Evolutionary conservation across 2,888 invertebrate genomes (phyloP).

Genomic region (Ecdyonurus torrentis): DNA sequence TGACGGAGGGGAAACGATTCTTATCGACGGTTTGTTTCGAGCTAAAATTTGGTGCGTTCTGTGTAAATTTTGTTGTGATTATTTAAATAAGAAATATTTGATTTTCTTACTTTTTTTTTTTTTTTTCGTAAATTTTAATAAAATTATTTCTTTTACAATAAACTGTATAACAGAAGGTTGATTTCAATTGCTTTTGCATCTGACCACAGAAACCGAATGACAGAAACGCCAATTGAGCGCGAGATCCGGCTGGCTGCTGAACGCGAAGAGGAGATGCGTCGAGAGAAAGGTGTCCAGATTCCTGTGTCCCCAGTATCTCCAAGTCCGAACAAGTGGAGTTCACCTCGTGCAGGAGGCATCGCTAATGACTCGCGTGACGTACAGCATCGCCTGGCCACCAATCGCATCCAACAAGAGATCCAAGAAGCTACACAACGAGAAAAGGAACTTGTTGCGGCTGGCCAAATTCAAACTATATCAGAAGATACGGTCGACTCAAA

Average conservation of each 20-base stretch:
- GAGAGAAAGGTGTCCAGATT: slow-evolving; percentile 14
- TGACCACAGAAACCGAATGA: slow-evolving; percentile 15
- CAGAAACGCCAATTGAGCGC: slow-evolving; percentile 33
- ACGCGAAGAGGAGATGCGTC: slow-evolving; percentile 30
- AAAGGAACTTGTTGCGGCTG: slow-evolving; percentile 54
- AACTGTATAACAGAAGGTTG: too few species aligned
- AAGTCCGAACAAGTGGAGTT: neutral
- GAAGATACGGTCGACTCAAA: slow-evolving; percentile 33
- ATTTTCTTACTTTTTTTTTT: too few species aligned
- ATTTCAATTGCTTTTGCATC: too few species aligned
- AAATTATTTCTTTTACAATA: too few species aligned
- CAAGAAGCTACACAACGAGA: slow-evolving; percentile 72
- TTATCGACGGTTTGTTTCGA: too few species aligned
- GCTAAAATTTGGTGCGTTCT: too few species aligned
- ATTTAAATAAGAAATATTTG: too few species aligned
- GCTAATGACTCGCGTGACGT: slow-evolving; percentile 10
- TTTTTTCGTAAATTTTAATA: too few species aligned
- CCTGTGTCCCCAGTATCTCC: neutral
- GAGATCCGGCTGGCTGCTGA: slow-evolving; percentile 32
- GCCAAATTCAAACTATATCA: slow-evolving; percentile 35
- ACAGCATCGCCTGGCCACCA: slow-evolving; percentile 24
- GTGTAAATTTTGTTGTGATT: too few species aligned
- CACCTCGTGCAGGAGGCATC: neutral
- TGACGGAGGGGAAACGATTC: too few species aligned
- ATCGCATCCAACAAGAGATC: slow-evolving; percentile 76